These are phyloP conservation scores for Okamejei kenojei DNA, from an alignment of 2,797 vertebrate species.

Conservation along the genomic window DNA sequence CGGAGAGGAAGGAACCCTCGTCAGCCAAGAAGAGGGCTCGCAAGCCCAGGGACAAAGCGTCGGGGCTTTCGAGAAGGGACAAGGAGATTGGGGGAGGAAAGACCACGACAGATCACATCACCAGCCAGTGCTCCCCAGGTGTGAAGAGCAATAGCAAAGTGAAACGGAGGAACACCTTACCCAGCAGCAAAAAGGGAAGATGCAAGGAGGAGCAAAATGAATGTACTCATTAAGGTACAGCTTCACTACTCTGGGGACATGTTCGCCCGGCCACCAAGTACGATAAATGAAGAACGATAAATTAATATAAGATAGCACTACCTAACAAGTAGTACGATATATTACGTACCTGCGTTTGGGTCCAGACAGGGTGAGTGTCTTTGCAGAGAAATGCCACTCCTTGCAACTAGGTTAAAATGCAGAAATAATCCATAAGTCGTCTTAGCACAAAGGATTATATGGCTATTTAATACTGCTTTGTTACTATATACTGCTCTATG, in stretches of 20 bases:
- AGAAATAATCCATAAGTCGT: not conserved
- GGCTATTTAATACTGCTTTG: conserved; percentile 29
- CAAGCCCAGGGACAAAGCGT: conserved; percentile 77
- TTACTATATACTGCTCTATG: conserved; percentile 34
- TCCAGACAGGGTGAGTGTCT: not conserved
- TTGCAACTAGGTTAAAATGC: conserved; percentile 23
- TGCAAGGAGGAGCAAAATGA: conserved; percentile 41
- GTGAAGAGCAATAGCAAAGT: conserved; percentile 52
- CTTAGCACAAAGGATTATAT: conserved; percentile 27
- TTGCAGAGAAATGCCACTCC: conserved; percentile 28
- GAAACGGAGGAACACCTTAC: conserved; percentile 58
- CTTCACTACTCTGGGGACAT: not conserved
- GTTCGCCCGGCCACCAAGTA: not conserved
- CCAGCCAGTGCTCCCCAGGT: conserved; percentile 52
- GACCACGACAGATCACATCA: conserved; percentile 47
- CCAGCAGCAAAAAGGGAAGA: conserved; percentile 61
- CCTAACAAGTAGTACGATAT: conserved; percentile 4
- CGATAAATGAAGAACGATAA: conserved; percentile 2
- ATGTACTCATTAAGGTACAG: not conserved
- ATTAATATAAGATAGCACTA: conserved; percentile 19
- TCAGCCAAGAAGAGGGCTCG: conserved; percentile 79
- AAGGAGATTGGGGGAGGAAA: conserved; percentile 48
- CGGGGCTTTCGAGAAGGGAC: conserved; percentile 45
- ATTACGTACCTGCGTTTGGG: conserved; percentile 16
- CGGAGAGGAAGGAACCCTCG: conserved; percentile 65